These are phyloP conservation scores for Cervus canadensis DNA, from an alignment of 2,113 vertebrate species.

Conservation along the genomic window DNA sequence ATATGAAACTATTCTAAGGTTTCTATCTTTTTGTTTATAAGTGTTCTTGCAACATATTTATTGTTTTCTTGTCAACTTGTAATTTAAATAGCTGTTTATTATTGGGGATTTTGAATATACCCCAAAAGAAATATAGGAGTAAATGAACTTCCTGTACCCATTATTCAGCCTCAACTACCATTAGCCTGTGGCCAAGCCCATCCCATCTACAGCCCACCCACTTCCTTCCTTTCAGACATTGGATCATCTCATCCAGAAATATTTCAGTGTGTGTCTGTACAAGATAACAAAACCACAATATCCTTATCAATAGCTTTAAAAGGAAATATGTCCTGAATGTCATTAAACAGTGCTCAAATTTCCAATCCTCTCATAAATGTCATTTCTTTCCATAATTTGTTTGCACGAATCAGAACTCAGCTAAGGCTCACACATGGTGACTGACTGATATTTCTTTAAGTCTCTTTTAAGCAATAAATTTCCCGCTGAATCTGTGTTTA, in stretches of 20 bases:
- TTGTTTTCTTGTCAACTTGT: neutral
- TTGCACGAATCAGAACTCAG: neutral
- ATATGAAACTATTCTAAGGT: neutral
- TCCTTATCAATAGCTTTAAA: neutral
- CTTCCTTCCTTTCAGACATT: neutral
- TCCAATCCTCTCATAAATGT: neutral
- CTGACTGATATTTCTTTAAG: neutral
- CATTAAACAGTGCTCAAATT: neutral
- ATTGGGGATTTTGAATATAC: neutral
- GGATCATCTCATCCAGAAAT: neutral
- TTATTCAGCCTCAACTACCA: neutral
- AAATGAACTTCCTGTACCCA: neutral
- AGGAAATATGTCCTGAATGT: neutral
- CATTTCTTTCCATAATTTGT: neutral
- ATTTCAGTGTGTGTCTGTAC: neutral
- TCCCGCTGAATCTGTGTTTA: neutral
- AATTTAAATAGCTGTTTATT: neutral
- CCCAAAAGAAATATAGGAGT: neutral
- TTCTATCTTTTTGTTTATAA: neutral
- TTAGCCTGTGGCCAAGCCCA: neutral
- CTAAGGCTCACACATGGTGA: neutral
- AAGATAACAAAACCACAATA: neutral
- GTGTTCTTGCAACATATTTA: neutral
- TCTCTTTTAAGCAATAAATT: neutral
- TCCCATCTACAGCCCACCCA: too few species aligned